phyloP scores from a whole-genome alignment of 2,113 vertebrate genomes.

The Propithecus coquereli region DNA sequence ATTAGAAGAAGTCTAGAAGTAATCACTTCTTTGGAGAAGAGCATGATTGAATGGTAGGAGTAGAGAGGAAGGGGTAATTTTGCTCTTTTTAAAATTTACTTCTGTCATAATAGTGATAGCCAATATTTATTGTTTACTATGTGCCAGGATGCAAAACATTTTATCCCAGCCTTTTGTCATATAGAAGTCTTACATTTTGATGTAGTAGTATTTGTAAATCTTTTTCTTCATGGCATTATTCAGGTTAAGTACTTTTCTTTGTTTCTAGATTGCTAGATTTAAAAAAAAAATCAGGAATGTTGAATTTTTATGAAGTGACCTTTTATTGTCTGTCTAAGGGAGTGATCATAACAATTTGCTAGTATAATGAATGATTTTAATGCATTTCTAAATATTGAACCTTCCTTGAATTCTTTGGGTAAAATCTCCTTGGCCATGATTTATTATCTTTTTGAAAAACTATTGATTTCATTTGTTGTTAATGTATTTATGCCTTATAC shows the following conservation, averaged over 20 bases:
- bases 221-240: not conserved
- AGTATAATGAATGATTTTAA: not conserved
- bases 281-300: not conserved
- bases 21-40: not conserved
- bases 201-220: not conserved
- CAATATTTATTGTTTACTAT: not conserved
- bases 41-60: not conserved
- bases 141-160: not conserved
- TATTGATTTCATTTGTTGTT: not conserved
- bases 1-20: not conserved
- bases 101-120: not conserved
- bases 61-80: not conserved
- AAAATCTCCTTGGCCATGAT: not conserved
- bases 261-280: not conserved
- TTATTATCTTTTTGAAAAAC: slow-evolving; percentile 9
- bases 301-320: not conserved
- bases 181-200: slow-evolving; percentile 8
- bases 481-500: not conserved
- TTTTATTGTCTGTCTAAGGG: not conserved
- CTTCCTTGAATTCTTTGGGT: not conserved
- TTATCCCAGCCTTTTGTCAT: not conserved
- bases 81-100: not conserved
- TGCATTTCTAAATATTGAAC: not conserved
- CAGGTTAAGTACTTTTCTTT: not conserved
- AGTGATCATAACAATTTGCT: not conserved